phyloP scores from a whole-genome alignment of 2,797 vertebrate genomes.

The Pangasius djambal region DNA sequence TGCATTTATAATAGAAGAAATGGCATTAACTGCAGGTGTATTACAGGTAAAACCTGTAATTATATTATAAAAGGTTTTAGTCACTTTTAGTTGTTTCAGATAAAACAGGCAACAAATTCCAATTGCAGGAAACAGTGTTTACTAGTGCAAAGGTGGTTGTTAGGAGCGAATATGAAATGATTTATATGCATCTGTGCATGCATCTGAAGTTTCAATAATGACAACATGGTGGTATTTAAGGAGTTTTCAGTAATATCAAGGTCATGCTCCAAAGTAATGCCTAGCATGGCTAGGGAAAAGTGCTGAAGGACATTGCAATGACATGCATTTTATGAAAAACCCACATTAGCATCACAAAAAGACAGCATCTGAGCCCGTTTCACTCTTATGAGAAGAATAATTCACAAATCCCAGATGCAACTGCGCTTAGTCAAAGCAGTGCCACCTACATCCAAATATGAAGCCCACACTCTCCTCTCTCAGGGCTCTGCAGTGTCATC shows the following conservation, averaged over 20 bases:
- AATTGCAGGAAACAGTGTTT: not conserved
- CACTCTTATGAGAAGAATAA: constrained; percentile 39
- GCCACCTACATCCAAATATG: constrained; percentile 53
- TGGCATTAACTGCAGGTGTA: constrained; percentile 25
- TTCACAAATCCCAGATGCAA: constrained; percentile 49
- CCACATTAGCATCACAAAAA: constrained; percentile 63
- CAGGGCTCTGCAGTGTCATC: constrained; percentile 38
- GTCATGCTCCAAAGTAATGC: constrained; percentile 46
- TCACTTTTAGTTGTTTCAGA: constrained; percentile 3
- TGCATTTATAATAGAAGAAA: constrained; percentile 12
- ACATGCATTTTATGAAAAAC: constrained; percentile 48
- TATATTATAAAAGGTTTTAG: constrained; percentile 27
- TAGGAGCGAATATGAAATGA: constrained; percentile 11
- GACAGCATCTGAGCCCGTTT: constrained; percentile 32
- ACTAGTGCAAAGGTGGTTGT: not conserved
- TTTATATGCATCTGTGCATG: constrained; percentile 37
- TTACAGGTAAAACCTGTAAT: constrained; percentile 41
- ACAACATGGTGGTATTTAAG: constrained; percentile 45
- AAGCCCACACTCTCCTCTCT: constrained; percentile 42
- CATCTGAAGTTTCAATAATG: constrained; percentile 24
- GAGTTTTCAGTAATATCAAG: constrained; percentile 57
- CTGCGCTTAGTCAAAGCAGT: constrained; percentile 40
- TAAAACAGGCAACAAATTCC: constrained; percentile 16
- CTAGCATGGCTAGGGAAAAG: constrained; percentile 25
- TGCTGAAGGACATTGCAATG: constrained; percentile 47